A percentile compares a stretch with the other conserved stretches of the same genome.
phyloP scores from a whole-genome alignment of 2,797 vertebrate genomes.

The Falco berigora region DNA sequence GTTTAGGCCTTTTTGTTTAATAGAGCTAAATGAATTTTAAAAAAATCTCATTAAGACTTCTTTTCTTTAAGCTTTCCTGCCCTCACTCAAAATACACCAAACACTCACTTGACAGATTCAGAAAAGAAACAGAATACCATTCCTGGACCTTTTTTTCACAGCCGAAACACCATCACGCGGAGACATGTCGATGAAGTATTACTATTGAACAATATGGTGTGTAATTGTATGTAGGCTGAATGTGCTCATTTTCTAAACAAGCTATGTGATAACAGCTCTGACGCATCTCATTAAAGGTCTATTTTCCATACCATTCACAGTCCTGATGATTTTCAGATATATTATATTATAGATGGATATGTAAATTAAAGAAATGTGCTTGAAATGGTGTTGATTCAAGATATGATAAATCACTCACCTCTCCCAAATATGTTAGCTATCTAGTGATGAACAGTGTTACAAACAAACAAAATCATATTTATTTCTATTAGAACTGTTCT shows the following conservation, averaged over 20 bases:
- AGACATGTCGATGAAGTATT: not conserved
- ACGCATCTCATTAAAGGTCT: not conserved
- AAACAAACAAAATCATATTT: not conserved
- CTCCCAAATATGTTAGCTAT: not conserved
- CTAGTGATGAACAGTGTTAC: not conserved
- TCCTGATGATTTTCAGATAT: not conserved
- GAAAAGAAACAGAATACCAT: not conserved
- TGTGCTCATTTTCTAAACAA: conserved; percentile 2
- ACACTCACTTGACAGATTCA: not conserved
- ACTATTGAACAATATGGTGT: not conserved
- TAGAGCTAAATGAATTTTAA: not conserved
- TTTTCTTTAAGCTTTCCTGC: not conserved
- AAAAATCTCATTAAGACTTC: not conserved
- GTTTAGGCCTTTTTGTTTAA: not conserved
- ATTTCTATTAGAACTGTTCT: not conserved
- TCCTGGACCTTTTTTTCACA: not conserved
- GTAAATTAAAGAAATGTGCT: not conserved
- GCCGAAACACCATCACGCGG: not conserved
- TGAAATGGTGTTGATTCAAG: not conserved
- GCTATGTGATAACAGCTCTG: not conserved
- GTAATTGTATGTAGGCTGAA: not conserved
- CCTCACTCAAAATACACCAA: not conserved
- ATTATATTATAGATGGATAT: not conserved
- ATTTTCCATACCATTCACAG: not conserved
- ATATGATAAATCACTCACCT: not conserved